Percentiles rank a stretch among this genome's conserved stretches.
Conservation (phyloP, 2,113 vertebrate species). For the Narcine bancroftii region DNA sequence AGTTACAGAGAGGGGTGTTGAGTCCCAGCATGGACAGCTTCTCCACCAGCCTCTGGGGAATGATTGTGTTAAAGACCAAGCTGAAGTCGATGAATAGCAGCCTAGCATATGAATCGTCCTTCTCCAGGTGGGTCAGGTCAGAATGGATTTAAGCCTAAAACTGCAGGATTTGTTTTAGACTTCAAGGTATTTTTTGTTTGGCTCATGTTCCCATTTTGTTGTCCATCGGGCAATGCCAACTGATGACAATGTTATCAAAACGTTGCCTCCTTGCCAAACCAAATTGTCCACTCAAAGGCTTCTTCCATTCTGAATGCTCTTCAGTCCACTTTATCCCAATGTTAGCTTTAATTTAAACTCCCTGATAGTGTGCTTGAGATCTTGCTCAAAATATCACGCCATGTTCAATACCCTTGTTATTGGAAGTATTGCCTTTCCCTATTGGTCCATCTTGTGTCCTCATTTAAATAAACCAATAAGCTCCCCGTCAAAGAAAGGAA, state of each 20-base stretch:
- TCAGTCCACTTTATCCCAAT: neutral
- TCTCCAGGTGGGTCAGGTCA: too few species aligned
- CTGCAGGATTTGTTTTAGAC: too few species aligned
- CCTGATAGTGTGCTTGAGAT: neutral
- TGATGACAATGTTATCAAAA: neutral
- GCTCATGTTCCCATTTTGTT: neutral
- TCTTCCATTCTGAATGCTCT: neutral
- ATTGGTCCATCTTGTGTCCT: neutral
- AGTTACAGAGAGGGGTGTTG: too few species aligned
- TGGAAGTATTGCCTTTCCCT: neutral
- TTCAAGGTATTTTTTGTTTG: too few species aligned
- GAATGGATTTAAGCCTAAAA: too few species aligned
- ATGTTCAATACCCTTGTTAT: neutral
- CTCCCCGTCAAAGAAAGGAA: neutral
- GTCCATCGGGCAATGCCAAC: neutral
- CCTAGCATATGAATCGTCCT: too few species aligned
- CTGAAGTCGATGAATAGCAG: too few species aligned
- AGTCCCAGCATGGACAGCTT: too few species aligned
- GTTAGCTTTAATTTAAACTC: neutral
- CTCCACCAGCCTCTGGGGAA: too few species aligned
- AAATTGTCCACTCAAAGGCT: neutral
- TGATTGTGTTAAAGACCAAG: too few species aligned
- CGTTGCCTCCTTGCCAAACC: neutral
- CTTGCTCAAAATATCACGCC: neutral
- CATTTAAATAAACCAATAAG: neutral